Evolutionary conservation across 2,113 vertebrate species (phyloP).

Genomic region (Melanerpes aurifrons): DNA sequence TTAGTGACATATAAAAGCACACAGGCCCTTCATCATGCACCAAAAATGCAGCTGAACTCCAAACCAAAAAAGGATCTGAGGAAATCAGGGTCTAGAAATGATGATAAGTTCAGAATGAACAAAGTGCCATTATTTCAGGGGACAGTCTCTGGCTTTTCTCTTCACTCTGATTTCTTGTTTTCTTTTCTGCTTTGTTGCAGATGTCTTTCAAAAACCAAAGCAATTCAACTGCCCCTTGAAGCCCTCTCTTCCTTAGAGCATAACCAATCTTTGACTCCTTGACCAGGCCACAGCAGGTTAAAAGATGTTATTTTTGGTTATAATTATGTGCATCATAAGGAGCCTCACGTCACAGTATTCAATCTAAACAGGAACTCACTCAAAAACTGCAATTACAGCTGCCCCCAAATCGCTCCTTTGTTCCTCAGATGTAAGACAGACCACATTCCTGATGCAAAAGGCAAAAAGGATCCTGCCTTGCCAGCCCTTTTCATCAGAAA

Average conservation of each 20-base stretch:
- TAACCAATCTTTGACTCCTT: not conserved
- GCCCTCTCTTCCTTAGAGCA: not conserved
- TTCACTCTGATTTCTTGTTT: not conserved
- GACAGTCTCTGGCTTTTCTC: not conserved
- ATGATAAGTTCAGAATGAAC: not conserved
- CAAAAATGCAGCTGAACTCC: not conserved
- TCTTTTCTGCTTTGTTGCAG: not conserved
- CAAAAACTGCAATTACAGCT: slow-evolving; percentile 40
- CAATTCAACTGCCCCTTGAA: not conserved
- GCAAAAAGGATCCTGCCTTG: not conserved
- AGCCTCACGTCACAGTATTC: not conserved
- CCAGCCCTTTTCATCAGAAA: not conserved
- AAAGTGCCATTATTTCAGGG: not conserved
- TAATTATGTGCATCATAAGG: not conserved
- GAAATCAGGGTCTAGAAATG: not conserved
- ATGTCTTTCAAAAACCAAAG: not conserved
- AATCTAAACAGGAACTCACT: slow-evolving; percentile 17
- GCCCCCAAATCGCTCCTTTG: not conserved
- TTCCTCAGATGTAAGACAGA: not conserved
- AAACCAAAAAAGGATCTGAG: not conserved
- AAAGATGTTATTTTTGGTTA: slow-evolving; percentile 16
- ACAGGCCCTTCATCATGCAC: not conserved
- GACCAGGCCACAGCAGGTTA: not conserved
- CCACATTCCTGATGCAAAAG: not conserved
- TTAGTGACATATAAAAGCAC: not conserved